phyloP scores from a whole-genome alignment of 1,140 invertebrate genomes.

The Ephestia elutella region DNA sequence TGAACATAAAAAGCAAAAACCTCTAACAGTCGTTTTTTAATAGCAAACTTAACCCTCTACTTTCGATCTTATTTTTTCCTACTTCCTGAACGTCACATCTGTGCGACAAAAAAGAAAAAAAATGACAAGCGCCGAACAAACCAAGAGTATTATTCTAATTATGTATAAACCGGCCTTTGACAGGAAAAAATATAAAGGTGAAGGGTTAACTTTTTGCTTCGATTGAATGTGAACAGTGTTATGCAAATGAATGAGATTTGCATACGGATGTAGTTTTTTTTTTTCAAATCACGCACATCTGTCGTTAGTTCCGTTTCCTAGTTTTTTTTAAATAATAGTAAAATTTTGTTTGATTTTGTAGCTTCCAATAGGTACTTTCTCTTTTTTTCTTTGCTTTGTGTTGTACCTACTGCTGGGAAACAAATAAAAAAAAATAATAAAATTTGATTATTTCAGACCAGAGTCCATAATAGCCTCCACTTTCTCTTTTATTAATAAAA shows the following conservation, averaged over 20 bases:
- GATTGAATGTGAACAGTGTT: background rate
- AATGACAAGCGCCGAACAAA: background rate
- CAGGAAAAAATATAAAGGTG: background rate
- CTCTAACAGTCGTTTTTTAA: background rate
- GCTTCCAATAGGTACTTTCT: too few species aligned
- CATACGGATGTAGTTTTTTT: conserved; percentile 2
- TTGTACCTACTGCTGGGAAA: too few species aligned
- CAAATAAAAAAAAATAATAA: too few species aligned
- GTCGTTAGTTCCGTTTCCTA: background rate
- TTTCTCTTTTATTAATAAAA: too few species aligned
- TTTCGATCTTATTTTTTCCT: conserved; percentile 1
- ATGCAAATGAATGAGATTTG: conserved; percentile 3
- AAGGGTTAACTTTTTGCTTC: conserved; percentile 3
- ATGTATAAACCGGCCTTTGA: background rate
- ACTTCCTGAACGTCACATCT: background rate
- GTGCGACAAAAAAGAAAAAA: background rate
- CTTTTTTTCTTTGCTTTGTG: too few species aligned
- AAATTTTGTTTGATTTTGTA: too few species aligned
- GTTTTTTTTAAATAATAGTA: background rate
- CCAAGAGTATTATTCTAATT: background rate
- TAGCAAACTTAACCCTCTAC: background rate
- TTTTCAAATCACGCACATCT: conserved; percentile 3
- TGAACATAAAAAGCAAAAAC: background rate
- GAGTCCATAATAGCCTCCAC: too few species aligned
- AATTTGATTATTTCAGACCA: too few species aligned